These are phyloP conservation scores for Indicator indicator DNA, from an alignment of 2,113 vertebrate species.

Conservation along the genomic window DNA sequence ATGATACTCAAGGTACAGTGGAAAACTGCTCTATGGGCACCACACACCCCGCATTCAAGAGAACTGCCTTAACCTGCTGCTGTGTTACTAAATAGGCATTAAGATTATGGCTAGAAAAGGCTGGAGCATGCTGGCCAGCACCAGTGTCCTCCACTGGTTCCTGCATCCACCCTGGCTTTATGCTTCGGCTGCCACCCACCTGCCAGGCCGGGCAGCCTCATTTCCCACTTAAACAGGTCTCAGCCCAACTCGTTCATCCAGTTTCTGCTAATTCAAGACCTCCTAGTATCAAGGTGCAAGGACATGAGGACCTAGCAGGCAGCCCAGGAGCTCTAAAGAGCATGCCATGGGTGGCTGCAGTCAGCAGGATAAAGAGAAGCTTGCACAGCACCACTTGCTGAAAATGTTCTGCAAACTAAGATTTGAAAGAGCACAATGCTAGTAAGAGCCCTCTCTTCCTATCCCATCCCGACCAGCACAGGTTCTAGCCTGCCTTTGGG, in stretches of 20 bases:
- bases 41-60: background rate
- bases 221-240: background rate
- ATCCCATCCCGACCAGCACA: background rate
- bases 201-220: background rate
- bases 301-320: background rate
- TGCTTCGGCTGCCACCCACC: background rate
- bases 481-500: background rate
- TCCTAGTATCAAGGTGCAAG: background rate
- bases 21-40: background rate
- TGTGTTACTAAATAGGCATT: background rate
- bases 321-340: accelerated
- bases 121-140: background rate
- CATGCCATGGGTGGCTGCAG: background rate
- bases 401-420: background rate
- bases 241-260: background rate
- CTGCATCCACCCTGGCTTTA: background rate
- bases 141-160: background rate
- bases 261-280: background rate
- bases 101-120: background rate
- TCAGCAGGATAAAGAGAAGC: background rate
- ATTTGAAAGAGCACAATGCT: background rate
- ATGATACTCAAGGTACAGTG: background rate
- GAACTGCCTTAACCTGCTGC: background rate
- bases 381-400: background rate
- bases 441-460: background rate